Evolutionary conservation across 2,797 vertebrate genomes (phyloP), one percentile per base, ranked within the genome.

Genomic region (Tympanoctomys barrerae): DNA sequence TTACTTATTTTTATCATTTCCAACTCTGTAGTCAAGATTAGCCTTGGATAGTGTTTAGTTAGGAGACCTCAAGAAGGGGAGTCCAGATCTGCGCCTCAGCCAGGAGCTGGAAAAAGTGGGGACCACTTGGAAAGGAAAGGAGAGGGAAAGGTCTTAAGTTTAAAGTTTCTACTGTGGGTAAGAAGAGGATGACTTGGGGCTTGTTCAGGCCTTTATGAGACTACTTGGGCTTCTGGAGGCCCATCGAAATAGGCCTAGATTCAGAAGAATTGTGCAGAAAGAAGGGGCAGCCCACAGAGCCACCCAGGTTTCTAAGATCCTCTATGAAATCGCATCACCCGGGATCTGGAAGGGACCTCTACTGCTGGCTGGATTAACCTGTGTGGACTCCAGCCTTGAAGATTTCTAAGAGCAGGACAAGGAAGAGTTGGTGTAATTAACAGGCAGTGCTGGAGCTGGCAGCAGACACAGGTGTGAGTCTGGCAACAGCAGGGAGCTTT

Each of bases 1-100:
- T 92, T 64, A 36, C 19, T 94, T 92, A 70, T 93, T 95, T 96
- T 94, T 90, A 57, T 94, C 22, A 80, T 93, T 42, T 90, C 64
- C 46, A 91, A 8, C 62, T 86, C 0, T 86, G 49, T 88, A 49
- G 59, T 89, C 83, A 91, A 52, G 89, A 88, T 77, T 94, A 59
- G 42, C 22, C 36, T 92, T 85, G 71, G 14, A 84, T 71, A 54
- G 52, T 81, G 7, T 79, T 89, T 91, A 26, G 79, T 66, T 70
- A 59, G 77, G 57, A 91, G 39, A 85, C 7, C 66, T 31, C 33
- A 71, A 93, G 33, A 36, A 84, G 33, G 7, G 22, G 4, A 46
- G 28, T 62, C 7, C 0, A 0, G 57, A 68, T 36, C 52, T 36
- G 7, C n/a, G 11, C 52, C 70, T 49, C 33, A 87, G n/a, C 54